Evolutionary conservation across 2,797 vertebrate species (phyloP), one percentile per base, ranked within the genome.

Genomic region (Miichthys miiuy): DNA sequence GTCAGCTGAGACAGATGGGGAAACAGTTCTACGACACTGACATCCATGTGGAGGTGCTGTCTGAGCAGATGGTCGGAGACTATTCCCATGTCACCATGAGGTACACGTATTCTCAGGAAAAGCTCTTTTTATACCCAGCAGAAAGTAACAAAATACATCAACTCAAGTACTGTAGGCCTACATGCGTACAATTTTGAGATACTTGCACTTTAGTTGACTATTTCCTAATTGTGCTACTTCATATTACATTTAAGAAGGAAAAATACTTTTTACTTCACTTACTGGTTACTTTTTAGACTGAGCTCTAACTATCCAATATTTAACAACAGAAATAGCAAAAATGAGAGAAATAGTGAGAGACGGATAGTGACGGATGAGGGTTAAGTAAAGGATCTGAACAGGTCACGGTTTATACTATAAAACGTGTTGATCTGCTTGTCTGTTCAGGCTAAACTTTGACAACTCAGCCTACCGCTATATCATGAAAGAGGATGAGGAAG

Each of bases 41-140:
- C 90, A 95, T 96, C 77, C 92, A 95, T 18, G 94, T 96, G 80
- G 95, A 96, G 82, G 95, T 96, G 80, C 83, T 96, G 77, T 95
- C 95, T 1, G 95, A 95, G 83, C 94, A 95, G 92, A 90, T 95
- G 91, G 91, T 94, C 11, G 94, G 94, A 78, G 95, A 95, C 87
- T 95, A 95, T 77, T 96, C 94, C 12, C 94, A 96, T 30, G 94
- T 96, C 72, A 96, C 95, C 52, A 96, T 96, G 95, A 94, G 94
- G 95, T 95, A 71, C 52, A 82, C 61, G 44, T 56, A 47, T 63
- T 48, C 68, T 64, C 20, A 44, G 9, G 56, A 7, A 38, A 41
- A 42, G 14, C 13, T 25, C 25, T 38, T 34, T 64, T 48, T 7
- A 38, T 14, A 27, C 34, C 16, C 9, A 58, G 27, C 16, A 7